Conservation (phyloP, 2,797 vertebrate genomes). For the Sebastolobus altivelis region DNA sequence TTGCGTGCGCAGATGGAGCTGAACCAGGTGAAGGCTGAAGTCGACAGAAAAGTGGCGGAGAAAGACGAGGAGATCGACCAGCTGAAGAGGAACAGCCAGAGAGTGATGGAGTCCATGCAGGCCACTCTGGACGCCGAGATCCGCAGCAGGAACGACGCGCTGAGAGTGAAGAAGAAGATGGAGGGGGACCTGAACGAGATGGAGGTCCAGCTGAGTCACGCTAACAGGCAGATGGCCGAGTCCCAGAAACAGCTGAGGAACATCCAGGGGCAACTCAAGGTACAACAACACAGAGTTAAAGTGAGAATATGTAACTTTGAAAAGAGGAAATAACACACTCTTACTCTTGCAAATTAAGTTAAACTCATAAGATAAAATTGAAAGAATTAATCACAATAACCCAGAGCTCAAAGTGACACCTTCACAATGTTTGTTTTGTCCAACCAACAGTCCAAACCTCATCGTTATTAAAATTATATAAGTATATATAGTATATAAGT, state of each 20-base stretch:
- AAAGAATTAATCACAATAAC: too few species aligned
- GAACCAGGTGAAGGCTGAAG: constrained; percentile 89
- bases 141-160: constrained; percentile 90
- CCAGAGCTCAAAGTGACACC: too few species aligned
- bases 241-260: constrained; percentile 89
- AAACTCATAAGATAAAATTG: too few species aligned
- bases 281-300: not conserved
- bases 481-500: too few species aligned
- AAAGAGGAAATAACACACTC: too few species aligned
- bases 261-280: constrained; percentile 81
- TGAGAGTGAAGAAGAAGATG: constrained; percentile 94
- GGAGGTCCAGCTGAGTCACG: constrained; percentile 91
- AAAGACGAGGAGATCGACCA: constrained; percentile 89
- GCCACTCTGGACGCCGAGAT: constrained; percentile 88
- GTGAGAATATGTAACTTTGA: not conserved
- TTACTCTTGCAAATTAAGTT: too few species aligned
- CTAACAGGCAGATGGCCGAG: constrained; percentile 88
- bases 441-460: too few species aligned
- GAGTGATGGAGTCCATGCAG: constrained; percentile 87
- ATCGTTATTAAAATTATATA: too few species aligned
- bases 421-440: too few species aligned
- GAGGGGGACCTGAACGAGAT: constrained; percentile 91
- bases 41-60: constrained; percentile 88
- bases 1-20: constrained; percentile 89
- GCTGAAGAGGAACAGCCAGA: constrained; percentile 82